Percentiles rank a stretch among this genome's conserved stretches.
phyloP scores from a whole-genome alignment of 2,113 vertebrate genomes.

The Tachuris rubrigastra region DNA sequence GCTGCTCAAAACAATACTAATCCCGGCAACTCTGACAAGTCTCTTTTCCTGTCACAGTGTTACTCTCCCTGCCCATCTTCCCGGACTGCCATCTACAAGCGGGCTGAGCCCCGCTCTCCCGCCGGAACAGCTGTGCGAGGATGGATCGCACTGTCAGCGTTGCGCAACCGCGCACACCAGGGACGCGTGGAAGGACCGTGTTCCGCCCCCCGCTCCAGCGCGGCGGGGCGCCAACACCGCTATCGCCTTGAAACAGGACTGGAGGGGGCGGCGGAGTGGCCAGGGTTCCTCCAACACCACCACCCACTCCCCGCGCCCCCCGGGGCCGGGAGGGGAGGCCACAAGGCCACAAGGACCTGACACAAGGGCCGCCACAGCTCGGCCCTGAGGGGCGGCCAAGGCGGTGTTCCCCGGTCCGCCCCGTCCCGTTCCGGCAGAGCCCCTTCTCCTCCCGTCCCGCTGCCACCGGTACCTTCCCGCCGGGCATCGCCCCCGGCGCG shows the following conservation, averaged over 20 bases:
- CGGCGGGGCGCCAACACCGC: accelerated
- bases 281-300: accelerated
- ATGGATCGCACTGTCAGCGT: accelerated
- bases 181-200: accelerated
- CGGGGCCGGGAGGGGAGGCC: not conserved
- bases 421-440: not conserved
- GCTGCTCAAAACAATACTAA: accelerated
- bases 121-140: not conserved
- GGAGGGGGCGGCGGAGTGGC: not conserved
- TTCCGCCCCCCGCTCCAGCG: not conserved
- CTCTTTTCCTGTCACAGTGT: accelerated
- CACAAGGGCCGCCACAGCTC: too few species aligned
- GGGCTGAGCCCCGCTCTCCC: not conserved
- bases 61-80: accelerated
- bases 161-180: not conserved
- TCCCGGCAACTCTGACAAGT: accelerated
- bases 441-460: not conserved
- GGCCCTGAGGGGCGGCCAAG: not conserved
- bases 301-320: not conserved
- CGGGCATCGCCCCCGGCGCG: not conserved
- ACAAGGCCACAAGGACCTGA: not conserved
- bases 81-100: accelerated
- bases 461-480: slow-evolving; percentile 28
- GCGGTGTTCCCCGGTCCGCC: not conserved
- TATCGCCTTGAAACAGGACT: accelerated